Percentiles rank a stretch among this genome's conserved stretches.
These are phyloP conservation scores for Cricetomys ansorgei DNA, from an alignment of 2,113 vertebrate species.

Conservation along the genomic window DNA sequence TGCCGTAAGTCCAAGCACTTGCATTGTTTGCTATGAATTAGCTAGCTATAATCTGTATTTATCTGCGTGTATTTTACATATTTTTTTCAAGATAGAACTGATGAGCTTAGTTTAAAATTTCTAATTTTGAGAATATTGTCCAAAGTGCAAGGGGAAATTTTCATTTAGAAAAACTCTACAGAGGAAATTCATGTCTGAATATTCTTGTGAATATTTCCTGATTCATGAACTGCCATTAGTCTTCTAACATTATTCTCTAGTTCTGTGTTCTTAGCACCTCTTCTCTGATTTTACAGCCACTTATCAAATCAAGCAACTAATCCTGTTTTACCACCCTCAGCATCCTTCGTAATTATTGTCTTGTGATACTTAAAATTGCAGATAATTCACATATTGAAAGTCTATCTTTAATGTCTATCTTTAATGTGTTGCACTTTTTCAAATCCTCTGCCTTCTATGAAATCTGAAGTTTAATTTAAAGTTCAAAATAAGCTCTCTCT, in stretches of 20 bases:
- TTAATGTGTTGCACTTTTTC: slow-evolving; percentile 32
- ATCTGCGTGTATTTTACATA: background rate
- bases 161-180: slow-evolving; percentile 7
- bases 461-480: slow-evolving; percentile 71
- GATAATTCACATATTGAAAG: slow-evolving; percentile 48
- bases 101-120: background rate
- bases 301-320: slow-evolving; percentile 57
- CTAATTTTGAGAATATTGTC: background rate
- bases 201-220: background rate
- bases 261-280: slow-evolving; percentile 6
- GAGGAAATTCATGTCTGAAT: background rate
- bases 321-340: background rate
- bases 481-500: slow-evolving; percentile 60
- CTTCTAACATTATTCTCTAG: slow-evolving; percentile 6
- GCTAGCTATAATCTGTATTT: background rate
- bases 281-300: slow-evolving; percentile 30
- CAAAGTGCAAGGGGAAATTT: background rate
- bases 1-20: background rate
- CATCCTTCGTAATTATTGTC: slow-evolving; percentile 60
- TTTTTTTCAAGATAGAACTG: background rate
- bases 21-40: background rate
- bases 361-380: slow-evolving; percentile 61
- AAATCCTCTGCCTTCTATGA: slow-evolving; percentile 43
- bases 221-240: slow-evolving; percentile 18
- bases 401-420: slow-evolving; percentile 40